Evolutionary conservation across 1,140 invertebrate genomes (phyloP).

Genomic region (Ceratina calcarata): DNA sequence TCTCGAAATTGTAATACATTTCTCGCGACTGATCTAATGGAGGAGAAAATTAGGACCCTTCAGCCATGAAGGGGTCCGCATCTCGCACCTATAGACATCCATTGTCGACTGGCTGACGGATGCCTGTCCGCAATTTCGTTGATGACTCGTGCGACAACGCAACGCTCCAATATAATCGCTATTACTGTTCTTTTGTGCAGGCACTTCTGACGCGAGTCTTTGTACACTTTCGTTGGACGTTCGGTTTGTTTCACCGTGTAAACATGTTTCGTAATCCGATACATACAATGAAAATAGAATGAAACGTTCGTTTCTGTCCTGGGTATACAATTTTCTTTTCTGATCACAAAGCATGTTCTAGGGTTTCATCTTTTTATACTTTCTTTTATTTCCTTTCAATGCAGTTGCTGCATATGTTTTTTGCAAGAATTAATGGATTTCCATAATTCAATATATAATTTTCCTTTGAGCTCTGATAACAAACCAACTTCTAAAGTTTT

Average conservation of each 20-base stretch:
- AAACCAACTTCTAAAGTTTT: too few relatives aligned
- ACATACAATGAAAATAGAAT: too few relatives aligned
- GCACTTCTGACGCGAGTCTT: background rate
- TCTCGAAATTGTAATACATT: conserved; percentile 14
- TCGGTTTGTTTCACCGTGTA: background rate
- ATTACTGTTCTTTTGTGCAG: background rate
- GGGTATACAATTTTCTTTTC: too few relatives aligned
- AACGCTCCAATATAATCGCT: background rate
- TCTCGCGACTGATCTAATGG: conserved; percentile 27
- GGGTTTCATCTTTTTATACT: too few relatives aligned
- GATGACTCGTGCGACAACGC: background rate
- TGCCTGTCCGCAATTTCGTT: conserved; percentile 27
- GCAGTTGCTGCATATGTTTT: too few relatives aligned
- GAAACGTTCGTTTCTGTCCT: too few relatives aligned
- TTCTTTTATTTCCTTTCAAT: too few relatives aligned
- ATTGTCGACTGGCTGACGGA: conserved; percentile 30
- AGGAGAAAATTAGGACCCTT: conserved; percentile 33
- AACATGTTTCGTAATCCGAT: too few relatives aligned
- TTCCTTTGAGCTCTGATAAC: too few relatives aligned
- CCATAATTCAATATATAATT: too few relatives aligned
- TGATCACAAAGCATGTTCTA: too few relatives aligned
- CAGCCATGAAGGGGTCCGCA: conserved; percentile 1
- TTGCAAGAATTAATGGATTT: too few relatives aligned
- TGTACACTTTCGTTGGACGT: background rate
- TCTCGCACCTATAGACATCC: conserved; percentile 28